Base-by-base conservation (phyloP, 2,888 invertebrate species). In the Caenorhabditis afra region DNA sequence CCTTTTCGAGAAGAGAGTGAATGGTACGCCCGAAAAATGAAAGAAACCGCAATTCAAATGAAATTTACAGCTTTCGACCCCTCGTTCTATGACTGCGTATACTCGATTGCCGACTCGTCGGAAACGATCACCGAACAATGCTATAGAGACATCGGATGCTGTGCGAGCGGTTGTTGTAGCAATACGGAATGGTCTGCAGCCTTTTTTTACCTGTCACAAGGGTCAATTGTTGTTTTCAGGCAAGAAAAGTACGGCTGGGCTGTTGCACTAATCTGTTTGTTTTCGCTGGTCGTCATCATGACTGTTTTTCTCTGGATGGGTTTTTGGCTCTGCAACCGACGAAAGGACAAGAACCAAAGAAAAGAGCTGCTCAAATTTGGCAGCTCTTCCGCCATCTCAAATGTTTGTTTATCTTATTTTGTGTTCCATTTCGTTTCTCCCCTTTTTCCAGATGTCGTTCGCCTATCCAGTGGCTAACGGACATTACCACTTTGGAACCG, bases 141-240 rank as follows among this genome's bases (percentile, higher is more conserved):
- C 49, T 84, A 85, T 73, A 84, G 82, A 77, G 86, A 86, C 66
- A 81, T 85, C 37, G 86, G 84, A 11, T 86, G 86, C 65, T 84
- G 86, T 70, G 81, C 80, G 0, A 78, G 64, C 23, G 84, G 80
- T 29, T 86, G 86, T 65, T 86, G 86, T 61, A 74, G 74, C 20
- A 83, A 86, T 62, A 71, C 74, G 16, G 76, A 82, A 37, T 86
- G 86, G 86, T 86, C 23, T 47, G 35, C 44, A 16, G 8, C 3
- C 47, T 14, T 45, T 20, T 14, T n/a, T n/a, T n/a, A n/a, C n/a
- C n/a, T n/a, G n/a, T n/a, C 22, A 11, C 11, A 29, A 5, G 29
- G 7, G 7, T 35, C 1, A 16, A 10, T 50, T 71, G 16, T n/a
- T 16, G 39, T 22, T 53, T 83, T 45, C 52, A 86, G 86, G 86